Percentiles rank a stretch among this genome's conserved stretches.
phyloP scores from a whole-genome alignment of 2,113 vertebrate species.

The Ophthalmolycus amberensis region DNA sequence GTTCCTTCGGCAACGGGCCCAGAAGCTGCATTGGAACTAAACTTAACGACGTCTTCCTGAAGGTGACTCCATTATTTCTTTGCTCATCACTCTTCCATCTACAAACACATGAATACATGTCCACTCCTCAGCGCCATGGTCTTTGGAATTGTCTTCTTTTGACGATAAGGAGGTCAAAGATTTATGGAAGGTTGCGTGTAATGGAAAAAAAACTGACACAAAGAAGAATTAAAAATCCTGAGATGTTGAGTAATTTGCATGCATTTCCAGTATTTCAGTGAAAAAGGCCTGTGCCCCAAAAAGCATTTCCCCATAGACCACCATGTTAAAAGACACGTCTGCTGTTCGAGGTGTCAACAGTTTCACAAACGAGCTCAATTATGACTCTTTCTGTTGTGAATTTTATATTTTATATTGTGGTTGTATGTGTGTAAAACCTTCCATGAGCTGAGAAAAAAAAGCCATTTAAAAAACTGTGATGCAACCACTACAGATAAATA shows the following conservation, averaged over 20 bases:
- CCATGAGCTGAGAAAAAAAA: not conserved
- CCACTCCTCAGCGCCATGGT: not conserved
- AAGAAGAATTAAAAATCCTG: too few relatives aligned
- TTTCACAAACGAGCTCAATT: not conserved
- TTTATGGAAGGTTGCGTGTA: not conserved
- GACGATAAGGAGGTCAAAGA: not conserved
- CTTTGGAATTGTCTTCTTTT: not conserved
- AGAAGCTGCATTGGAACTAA: constrained; percentile 70
- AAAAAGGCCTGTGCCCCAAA: too few relatives aligned
- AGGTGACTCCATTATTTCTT: constrained; percentile 57
- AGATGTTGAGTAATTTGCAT: not conserved
- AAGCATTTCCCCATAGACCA: not conserved
- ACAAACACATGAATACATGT: not conserved
- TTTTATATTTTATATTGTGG: not conserved
- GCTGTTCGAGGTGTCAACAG: too few relatives aligned
- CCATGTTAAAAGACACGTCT: not conserved
- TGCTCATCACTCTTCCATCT: not conserved
- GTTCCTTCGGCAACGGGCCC: constrained; percentile 71
- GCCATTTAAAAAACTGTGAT: not conserved
- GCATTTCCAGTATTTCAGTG: too few relatives aligned
- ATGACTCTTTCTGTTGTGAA: not conserved
- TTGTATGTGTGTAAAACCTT: not conserved
- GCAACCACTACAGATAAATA: not conserved
- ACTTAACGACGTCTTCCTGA: constrained; percentile 69
- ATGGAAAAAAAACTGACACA: not conserved